Conservation (phyloP, 53 echinoderm and acorn worm species). For the Holothuria scabra region DNA sequence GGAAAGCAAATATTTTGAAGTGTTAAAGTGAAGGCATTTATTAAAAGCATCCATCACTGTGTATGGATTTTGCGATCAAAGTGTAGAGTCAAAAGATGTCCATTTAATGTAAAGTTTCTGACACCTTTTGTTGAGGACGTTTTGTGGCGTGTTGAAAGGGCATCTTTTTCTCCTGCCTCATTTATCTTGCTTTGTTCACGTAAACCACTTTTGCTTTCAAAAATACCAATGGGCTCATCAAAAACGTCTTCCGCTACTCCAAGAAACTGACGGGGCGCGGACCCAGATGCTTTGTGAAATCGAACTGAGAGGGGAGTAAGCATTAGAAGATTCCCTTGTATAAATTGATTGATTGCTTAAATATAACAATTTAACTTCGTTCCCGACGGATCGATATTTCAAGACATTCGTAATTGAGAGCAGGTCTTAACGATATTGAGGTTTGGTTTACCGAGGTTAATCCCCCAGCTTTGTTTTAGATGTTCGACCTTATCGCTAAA, state of each 20-base stretch:
- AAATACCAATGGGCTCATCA: constrained; percentile 14
- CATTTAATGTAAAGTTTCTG: constrained; percentile 37
- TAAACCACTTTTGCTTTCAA: neutral
- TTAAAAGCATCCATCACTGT: constrained; percentile 42
- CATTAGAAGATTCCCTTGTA: neutral
- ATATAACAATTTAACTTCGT: constrained; percentile 6
- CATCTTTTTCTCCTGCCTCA: neutral
- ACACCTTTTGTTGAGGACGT: constrained; percentile 21
- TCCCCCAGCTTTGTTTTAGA: constrained; percentile 28
- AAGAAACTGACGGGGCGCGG: constrained; percentile 3
- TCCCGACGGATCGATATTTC: neutral
- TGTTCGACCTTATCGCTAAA: constrained; percentile 20
- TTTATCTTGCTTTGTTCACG: neutral
- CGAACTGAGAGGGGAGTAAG: too few species aligned
- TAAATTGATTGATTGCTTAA: constrained; percentile 12
- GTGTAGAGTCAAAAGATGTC: constrained; percentile 27
- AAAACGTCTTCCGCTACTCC: neutral
- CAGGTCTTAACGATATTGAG: neutral
- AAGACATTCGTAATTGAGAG: neutral
- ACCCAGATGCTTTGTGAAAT: too few species aligned
- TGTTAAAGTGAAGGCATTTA: constrained; percentile 31
- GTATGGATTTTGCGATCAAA: constrained; percentile 30
- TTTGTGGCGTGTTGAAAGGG: neutral
- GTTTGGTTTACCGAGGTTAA: neutral
- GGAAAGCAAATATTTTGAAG: constrained; percentile 39